These are phyloP conservation scores for Drosophila sulfurigaster DNA, from an alignment of 1,140 invertebrate species.

Conservation along the genomic window DNA sequence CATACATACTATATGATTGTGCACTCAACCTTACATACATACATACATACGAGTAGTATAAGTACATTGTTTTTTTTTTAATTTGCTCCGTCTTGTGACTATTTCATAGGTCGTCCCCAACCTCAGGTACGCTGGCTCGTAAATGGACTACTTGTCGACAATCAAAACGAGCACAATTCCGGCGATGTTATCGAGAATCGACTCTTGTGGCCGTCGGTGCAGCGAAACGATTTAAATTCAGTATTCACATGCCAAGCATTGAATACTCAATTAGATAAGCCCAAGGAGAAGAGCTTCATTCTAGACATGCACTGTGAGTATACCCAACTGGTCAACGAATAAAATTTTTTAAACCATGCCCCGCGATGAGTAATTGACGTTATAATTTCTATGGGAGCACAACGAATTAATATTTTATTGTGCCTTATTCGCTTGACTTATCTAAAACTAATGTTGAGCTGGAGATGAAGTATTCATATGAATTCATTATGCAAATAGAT, in stretches of 20 bases:
- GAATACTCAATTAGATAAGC: slow-evolving; percentile 92
- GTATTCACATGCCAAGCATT: slow-evolving; percentile 93
- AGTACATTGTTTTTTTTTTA: slow-evolving; percentile 29
- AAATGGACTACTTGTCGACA: slow-evolving; percentile 91
- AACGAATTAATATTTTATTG: no score
- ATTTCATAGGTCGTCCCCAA: slow-evolving; percentile 87
- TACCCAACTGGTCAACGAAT: not conserved
- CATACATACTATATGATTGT: no score
- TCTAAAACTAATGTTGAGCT: not conserved
- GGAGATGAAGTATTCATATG: not conserved
- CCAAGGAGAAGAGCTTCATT: slow-evolving; percentile 90
- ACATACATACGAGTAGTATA: slow-evolving; percentile 2
- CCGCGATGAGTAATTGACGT: no score
- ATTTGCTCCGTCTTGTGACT: slow-evolving; percentile 17
- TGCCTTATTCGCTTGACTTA: no score
- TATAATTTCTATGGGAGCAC: no score
- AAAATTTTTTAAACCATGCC: not conserved
- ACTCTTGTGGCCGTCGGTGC: slow-evolving; percentile 90
- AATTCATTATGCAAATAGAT: slow-evolving; percentile 2
- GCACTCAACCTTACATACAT: no score
- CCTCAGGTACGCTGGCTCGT: slow-evolving; percentile 90
- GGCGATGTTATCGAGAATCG: slow-evolving; percentile 94
- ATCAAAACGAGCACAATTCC: slow-evolving; percentile 92
- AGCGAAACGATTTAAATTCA: slow-evolving; percentile 91
- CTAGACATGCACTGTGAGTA: slow-evolving; percentile 94